Evolutionary conservation across 2,888 invertebrate genomes (phyloP).

Genomic region (Bruchidius siliquastri): DNA sequence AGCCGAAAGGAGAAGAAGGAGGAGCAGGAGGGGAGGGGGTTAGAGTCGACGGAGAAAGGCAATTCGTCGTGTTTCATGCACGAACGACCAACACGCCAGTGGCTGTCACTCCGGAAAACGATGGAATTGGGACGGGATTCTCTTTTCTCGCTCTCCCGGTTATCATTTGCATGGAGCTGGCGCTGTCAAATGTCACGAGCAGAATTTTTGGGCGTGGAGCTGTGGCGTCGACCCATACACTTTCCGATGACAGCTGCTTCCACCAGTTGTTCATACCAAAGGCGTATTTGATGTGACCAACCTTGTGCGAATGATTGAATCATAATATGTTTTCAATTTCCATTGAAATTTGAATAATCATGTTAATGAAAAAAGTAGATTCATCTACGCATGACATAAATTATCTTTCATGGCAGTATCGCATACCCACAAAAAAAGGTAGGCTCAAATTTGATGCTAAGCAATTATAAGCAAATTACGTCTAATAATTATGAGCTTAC

Average conservation of each 20-base stretch:
- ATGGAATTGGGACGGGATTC: background rate
- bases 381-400: too few relatives aligned
- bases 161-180: background rate
- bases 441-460: too few relatives aligned
- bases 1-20: background rate
- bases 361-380: too few relatives aligned
- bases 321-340: too few relatives aligned
- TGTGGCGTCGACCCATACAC: background rate
- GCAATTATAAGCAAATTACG: too few relatives aligned
- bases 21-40: background rate
- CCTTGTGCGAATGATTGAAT: background rate
- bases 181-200: background rate
- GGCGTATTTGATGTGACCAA: background rate
- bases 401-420: too few relatives aligned
- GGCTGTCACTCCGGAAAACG: background rate
- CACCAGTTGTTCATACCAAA: background rate
- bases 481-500: too few relatives aligned
- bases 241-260: background rate
- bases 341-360: too few relatives aligned
- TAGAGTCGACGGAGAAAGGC: background rate
- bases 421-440: too few relatives aligned
- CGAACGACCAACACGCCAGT: background rate
- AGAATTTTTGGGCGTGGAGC: background rate
- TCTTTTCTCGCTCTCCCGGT: background rate
- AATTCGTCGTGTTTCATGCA: background rate